A percentile compares a stretch with the other conserved stretches of the same genome.
Evolutionary conservation across 2,888 invertebrate species (phyloP).

Genomic region (Villa cingulata): DNA sequence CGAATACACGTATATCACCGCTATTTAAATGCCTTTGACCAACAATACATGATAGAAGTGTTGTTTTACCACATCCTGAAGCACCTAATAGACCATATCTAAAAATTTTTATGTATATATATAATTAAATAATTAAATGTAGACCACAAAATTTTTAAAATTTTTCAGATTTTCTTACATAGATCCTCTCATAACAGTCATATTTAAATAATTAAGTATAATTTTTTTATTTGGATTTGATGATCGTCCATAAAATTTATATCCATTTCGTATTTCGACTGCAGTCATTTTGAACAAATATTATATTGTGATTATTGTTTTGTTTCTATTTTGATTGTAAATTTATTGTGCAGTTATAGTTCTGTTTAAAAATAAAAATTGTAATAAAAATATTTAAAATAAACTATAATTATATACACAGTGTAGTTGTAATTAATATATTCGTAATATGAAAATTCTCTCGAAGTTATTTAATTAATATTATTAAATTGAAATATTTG

Average conservation of each 20-base stretch:
- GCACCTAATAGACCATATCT: conserved; percentile 81
- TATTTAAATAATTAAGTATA: conserved; percentile 53
- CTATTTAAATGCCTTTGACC: conserved; percentile 58
- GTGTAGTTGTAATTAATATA: too few species aligned
- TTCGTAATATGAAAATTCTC: too few species aligned
- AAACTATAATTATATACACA: too few species aligned
- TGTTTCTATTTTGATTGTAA: neutral
- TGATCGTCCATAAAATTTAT: conserved; percentile 50
- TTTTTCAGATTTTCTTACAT: conserved; percentile 49
- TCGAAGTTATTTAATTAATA: too few species aligned
- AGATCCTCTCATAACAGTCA: conserved; percentile 59
- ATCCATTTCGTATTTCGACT: conserved; percentile 52
- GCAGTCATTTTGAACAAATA: conserved; percentile 36
- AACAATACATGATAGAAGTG: conserved; percentile 70
- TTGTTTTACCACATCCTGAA: conserved; percentile 85
- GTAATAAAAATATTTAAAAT: too few species aligned
- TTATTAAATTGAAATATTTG: too few species aligned
- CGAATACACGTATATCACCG: conserved; percentile 63
- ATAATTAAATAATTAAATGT: neutral
- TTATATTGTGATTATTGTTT: neutral
- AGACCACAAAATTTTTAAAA: neutral
- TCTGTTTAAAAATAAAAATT: too few species aligned
- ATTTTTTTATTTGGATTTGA: conserved; percentile 40
- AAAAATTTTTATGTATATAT: neutral
- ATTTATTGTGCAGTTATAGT: too few species aligned